phyloP scores from a whole-genome alignment of 64 coral and sea anemone species.

The Montipora cactus region DNA sequence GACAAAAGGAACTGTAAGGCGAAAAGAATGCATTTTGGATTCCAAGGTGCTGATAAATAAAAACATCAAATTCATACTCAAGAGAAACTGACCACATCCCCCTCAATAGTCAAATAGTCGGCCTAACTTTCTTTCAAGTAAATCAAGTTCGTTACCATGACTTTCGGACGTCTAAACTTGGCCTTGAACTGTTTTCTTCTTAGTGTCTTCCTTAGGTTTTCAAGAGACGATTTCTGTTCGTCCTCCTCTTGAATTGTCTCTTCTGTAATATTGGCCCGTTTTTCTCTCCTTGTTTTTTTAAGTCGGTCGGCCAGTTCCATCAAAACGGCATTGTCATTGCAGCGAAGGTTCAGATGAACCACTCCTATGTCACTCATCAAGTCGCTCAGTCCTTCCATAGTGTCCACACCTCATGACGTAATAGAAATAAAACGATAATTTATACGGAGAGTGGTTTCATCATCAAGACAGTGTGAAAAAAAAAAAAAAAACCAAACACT shows the following conservation, averaged over 20 bases:
- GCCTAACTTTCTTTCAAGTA: too few relatives aligned
- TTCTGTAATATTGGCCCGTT: background rate
- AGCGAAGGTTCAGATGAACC: slow-evolving; percentile 13
- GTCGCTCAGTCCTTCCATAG: slow-evolving; percentile 25
- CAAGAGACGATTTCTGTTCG: background rate
- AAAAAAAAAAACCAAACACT: too few relatives aligned
- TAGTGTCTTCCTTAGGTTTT: background rate
- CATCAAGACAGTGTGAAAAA: too few relatives aligned
- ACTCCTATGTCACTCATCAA: slow-evolving; percentile 31
- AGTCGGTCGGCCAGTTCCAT: slow-evolving; percentile 38
- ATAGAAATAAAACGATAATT: too few relatives aligned
- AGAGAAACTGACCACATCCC: too few relatives aligned
- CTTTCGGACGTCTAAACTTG: slow-evolving; percentile 16
- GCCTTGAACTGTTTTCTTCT: slow-evolving; percentile 31
- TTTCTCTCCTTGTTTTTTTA: background rate
- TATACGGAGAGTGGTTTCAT: too few relatives aligned
- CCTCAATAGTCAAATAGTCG: too few relatives aligned
- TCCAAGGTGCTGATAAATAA: too few relatives aligned
- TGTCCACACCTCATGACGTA: slow-evolving; percentile 15
- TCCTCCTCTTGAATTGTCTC: background rate
- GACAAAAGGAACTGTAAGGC: too few relatives aligned
- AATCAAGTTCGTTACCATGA: background rate
- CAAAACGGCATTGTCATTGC: slow-evolving; percentile 52
- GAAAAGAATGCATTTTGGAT: too few relatives aligned
- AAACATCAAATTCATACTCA: too few relatives aligned